A percentile compares a stretch with the other conserved stretches of the same genome.
Conservation (phyloP, 2,888 invertebrate genomes). For the Pocota personata region DNA sequence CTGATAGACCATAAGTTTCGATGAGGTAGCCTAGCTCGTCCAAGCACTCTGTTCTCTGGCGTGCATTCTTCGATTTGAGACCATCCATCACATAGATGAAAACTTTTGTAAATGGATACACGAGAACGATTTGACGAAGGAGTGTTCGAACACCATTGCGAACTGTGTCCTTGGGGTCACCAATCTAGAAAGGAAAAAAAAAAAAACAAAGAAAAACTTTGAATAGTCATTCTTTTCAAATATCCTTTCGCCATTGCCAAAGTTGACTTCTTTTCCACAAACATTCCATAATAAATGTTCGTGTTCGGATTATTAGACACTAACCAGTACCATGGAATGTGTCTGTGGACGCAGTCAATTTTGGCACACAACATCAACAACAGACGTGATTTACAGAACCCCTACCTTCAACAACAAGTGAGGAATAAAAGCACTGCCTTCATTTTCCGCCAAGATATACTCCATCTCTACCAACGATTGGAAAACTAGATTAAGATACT, state of each 20-base stretch:
- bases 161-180: slow-evolving; percentile 98
- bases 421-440: slow-evolving; percentile 96
- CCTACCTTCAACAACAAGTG: slow-evolving; percentile 95
- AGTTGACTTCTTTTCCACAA: no score
- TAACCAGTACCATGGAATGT: no score
- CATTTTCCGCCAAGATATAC: slow-evolving; percentile 94
- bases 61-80: slow-evolving; percentile 97
- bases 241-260: accelerated
- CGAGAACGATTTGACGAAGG: slow-evolving; percentile 91
- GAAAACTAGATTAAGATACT: slow-evolving; percentile 94
- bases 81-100: slow-evolving; percentile 97
- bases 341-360: no score
- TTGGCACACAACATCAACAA: no score
- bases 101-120: slow-evolving; percentile 94
- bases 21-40: slow-evolving; percentile 95
- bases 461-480: slow-evolving; percentile 90
- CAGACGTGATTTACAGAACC: no score
- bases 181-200: slow-evolving; percentile 88
- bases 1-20: slow-evolving; percentile 91
- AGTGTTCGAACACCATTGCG: slow-evolving; percentile 94
- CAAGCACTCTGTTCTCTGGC: slow-evolving; percentile 97
- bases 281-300: no score
- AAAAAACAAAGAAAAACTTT: slow-evolving; percentile 28
- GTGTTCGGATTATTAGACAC: no score
- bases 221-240: neutral